Evolutionary conservation across 2,113 vertebrate species (phyloP).

Genomic region (Lathamus discolor): DNA sequence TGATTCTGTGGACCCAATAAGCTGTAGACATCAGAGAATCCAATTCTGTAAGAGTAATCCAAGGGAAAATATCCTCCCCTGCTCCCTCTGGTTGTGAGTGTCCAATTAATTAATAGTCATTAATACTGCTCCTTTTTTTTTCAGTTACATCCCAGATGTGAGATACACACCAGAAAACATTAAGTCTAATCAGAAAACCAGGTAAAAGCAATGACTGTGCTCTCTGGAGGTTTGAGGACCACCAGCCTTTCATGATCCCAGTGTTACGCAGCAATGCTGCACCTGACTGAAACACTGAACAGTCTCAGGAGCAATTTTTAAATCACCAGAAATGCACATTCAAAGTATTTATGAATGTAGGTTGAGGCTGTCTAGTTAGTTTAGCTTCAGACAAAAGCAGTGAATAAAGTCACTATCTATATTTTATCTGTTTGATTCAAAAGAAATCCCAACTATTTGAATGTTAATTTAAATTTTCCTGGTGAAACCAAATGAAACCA

Average conservation of each 20-base stretch:
- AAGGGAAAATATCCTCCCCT: background rate
- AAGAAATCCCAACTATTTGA: background rate
- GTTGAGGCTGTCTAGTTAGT: background rate
- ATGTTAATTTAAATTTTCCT: background rate
- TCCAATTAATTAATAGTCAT: background rate
- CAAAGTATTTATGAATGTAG: background rate
- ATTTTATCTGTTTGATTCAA: background rate
- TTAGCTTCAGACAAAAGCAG: background rate
- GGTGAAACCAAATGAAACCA: background rate
- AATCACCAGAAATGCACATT: background rate
- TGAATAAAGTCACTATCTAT: background rate
- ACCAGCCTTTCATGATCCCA: background rate
- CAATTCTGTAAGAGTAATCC: background rate
- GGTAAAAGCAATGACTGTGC: background rate
- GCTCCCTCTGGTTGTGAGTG: background rate
- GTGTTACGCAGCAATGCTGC: background rate
- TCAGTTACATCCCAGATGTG: background rate
- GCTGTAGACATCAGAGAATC: background rate
- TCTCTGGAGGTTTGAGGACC: background rate
- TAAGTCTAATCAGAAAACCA: background rate
- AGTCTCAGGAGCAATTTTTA: background rate
- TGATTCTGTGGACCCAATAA: background rate
- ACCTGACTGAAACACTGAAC: background rate
- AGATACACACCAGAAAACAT: background rate
- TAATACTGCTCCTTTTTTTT: background rate